Conservation (phyloP, 2,797 vertebrate species). For the Acipenser oxyrinchus region DNA sequence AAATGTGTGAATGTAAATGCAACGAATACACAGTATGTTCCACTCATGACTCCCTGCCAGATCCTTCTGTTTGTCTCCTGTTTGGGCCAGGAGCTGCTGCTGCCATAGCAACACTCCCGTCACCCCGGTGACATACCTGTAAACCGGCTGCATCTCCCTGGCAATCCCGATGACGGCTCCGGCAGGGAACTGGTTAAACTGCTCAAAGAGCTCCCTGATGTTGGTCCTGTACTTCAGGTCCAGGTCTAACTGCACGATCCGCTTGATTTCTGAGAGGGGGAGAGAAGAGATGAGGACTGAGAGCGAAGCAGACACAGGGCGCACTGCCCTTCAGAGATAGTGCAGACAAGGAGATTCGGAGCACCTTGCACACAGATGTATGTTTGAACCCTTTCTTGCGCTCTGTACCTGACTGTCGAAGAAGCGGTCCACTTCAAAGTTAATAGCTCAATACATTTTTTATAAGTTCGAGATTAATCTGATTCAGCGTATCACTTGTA, state of each 20-base stretch:
- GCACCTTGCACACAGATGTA: too few species aligned
- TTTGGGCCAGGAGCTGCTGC: not conserved
- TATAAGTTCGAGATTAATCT: too few species aligned
- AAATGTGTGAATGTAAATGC: too few species aligned
- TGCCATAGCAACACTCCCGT: too few species aligned
- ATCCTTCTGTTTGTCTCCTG: not conserved
- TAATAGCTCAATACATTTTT: too few species aligned
- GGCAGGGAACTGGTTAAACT: slow-evolving; percentile 77
- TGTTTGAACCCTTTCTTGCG: too few species aligned
- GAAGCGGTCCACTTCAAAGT: too few species aligned
- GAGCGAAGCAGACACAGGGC: slow-evolving; percentile 14
- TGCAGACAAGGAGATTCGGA: too few species aligned
- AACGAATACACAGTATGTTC: too few species aligned
- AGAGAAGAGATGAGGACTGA: slow-evolving; percentile 1
- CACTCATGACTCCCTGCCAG: not conserved
- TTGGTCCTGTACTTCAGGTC: slow-evolving; percentile 88
- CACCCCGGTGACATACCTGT: slow-evolving; percentile 66
- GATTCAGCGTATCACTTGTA: too few species aligned
- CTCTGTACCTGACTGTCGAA: too few species aligned
- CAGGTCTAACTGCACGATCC: slow-evolving; percentile 84
- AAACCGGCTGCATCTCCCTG: slow-evolving; percentile 93
- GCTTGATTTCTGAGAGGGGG: slow-evolving; percentile 63
- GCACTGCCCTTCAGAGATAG: too few species aligned
- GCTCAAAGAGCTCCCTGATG: slow-evolving; percentile 85
- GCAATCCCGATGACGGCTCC: slow-evolving; percentile 82